Evolutionary conservation across 1,140 invertebrate genomes (phyloP), one percentile per base, ranked within the genome.

Genomic region (Heliconius eleuchia): DNA sequence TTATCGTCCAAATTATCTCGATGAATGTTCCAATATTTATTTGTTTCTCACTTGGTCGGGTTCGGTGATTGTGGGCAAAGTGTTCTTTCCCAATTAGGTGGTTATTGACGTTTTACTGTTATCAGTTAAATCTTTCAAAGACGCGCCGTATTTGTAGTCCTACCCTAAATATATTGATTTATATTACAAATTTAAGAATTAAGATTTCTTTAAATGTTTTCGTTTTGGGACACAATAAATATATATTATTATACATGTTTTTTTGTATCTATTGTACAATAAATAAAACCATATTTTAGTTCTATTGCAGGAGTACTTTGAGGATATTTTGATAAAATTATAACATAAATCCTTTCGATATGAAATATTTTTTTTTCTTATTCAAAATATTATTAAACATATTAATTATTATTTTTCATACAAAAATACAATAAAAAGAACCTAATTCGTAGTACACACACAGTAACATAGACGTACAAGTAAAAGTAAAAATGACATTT

Each of bases 81-180:
- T 90, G 89, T 93, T 90, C 90, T 90, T 89, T 92, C 88, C 93
- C 93, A 94, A 93, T 94, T 94, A 94, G 93, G 92, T 94, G 92
- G 89, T 93, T 94, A 94, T 94, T 92, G 93, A 94, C 92, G 91
- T 91, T 94, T 93, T 93, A 94, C 91, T 91, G 88, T 91, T 94
- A 94, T 94, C 93, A 84, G 78, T 57, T 85, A 83, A 89, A 94
- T 94, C 92, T 93, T 84, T 82, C 81, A 87, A 86, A 83, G 76
- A 85, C 85, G 82, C 79, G 75, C 85, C 85, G 79, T 88, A 90
- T 93, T 86, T 86, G 86, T 92, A 92, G 92, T 87, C 57, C 18
- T 71, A 50, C n/a, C 78, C 75, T 60, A n/a, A 80, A 52, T 37
- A 66, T 50, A 34, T 71, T 55, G 16, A 77, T 72, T 72, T 72